These are phyloP conservation scores for Pyrgus malvae DNA, from an alignment of 2,888 invertebrate species.

Conservation along the genomic window DNA sequence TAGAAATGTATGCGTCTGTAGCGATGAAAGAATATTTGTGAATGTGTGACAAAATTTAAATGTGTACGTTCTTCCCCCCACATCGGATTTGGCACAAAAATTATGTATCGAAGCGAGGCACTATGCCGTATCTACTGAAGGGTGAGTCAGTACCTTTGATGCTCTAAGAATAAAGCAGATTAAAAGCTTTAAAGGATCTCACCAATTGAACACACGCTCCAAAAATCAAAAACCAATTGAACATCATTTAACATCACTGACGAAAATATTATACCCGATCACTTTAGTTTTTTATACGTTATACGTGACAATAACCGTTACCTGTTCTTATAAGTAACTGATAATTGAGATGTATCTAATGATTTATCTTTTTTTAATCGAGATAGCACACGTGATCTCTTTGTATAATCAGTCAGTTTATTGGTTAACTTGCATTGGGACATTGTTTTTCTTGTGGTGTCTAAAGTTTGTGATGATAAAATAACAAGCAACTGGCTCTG, in stretches of 20 bases:
- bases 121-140: too few species aligned
- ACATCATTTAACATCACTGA: neutral
- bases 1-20: too few species aligned
- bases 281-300: neutral
- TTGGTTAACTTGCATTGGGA: neutral
- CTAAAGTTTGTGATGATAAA: too few species aligned
- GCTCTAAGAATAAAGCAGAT: too few species aligned
- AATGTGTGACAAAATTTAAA: too few species aligned
- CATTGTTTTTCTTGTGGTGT: too few species aligned
- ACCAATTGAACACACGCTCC: neutral
- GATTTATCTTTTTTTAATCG: neutral
- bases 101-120: too few species aligned
- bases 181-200: neutral
- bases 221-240: neutral
- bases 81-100: too few species aligned
- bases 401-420: neutral
- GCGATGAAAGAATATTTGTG: too few species aligned
- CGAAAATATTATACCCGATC: neutral
- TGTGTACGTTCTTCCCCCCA: too few species aligned
- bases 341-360: neutral
- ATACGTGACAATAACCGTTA: conserved; percentile 5
- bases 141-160: too few species aligned
- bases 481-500: too few species aligned
- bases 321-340: conserved; percentile 8
- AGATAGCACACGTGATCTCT: conserved; percentile 8